Conservation (phyloP, 2,797 vertebrate species). For the Denticeps clupeoides region DNA sequence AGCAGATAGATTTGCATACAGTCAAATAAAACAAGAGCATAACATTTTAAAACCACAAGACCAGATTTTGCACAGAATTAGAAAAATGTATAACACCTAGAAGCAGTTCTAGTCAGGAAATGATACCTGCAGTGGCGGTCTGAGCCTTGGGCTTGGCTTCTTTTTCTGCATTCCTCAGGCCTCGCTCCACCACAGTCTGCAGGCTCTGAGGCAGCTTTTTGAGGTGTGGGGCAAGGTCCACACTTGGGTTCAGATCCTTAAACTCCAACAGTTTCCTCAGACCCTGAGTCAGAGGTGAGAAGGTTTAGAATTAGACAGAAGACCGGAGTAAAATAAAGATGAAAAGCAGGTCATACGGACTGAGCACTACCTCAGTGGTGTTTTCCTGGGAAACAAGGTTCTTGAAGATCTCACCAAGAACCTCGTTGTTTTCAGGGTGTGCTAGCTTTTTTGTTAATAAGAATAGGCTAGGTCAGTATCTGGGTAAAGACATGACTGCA, state of each 20-base stretch:
- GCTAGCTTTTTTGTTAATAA: conserved; percentile 67
- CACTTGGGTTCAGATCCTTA: conserved; percentile 91
- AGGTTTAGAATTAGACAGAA: background rate
- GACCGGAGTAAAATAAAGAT: too few relatives aligned
- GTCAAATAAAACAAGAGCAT: too few relatives aligned
- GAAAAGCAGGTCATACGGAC: too few relatives aligned
- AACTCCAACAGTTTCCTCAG: conserved; percentile 91
- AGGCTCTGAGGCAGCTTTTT: conserved; percentile 94
- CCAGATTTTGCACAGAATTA: background rate
- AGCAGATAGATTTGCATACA: background rate
- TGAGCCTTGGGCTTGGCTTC: conserved; percentile 80
- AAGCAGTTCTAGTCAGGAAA: too few relatives aligned
- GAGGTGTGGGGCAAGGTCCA: conserved; percentile 90
- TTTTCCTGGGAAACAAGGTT: conserved; percentile 99
- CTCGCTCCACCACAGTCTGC: conserved; percentile 94
- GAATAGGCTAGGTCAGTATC: background rate
- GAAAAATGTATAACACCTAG: background rate
- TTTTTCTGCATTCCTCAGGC: conserved; percentile 83
- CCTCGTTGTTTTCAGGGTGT: conserved; percentile 91
- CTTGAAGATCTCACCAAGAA: conserved; percentile 96
- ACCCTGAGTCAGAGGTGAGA: conserved; percentile 54
- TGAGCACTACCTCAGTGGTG: conserved; percentile 77
- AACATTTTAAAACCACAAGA: too few relatives aligned
- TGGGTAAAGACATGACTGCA: background rate
- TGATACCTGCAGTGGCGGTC: conserved; percentile 62